Base-by-base conservation (phyloP, 35 echinoderm and acorn worm genomes). In the Ptychodera flava region DNA sequence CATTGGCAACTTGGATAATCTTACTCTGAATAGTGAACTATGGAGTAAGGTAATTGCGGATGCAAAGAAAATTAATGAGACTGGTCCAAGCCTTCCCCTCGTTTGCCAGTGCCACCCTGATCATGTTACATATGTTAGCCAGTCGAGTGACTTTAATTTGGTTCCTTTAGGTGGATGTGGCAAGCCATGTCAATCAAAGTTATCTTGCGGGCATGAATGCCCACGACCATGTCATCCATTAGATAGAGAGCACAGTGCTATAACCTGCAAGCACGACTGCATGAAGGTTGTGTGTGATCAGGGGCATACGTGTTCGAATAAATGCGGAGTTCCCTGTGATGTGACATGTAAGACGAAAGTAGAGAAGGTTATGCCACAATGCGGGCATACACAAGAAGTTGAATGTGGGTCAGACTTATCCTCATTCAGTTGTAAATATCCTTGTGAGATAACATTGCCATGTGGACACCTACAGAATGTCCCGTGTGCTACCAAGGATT, bases 201-300 rank as follows among this genome's bases (percentile, higher is more conserved):
- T 93, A 53, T 36, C 76, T 22, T 93, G 92, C 84, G 88, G 92
- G 0, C 92, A 93, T 80, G 84, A 38, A 22, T 93, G 92, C 87
- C 84, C 84, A 31, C 52, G 38, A 32, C 85, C 84, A 78, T 93
- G 92, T 38, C 92, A 93, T 85, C 85, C 85, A 15, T 32, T 75
- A 30, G 89, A 93, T 82, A 86, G 38, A n/a, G 84, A 78, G 32
- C 88, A 90, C 36, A 28, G 78, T 35, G 64, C 83, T 1, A 53
- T 87, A 16, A 14, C 81, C 16, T 93, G 92, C 35, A 80, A 83
- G 77, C 78, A 87, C 53, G 84, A 78, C 64, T 93, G 92, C 84
- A 35, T 15, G 33, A 93, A 90, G 84, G 16, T 77, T 0, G 75
- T 90, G 12, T 93, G 92, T 79, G 29, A 22, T 31, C 30, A 91